Evolutionary conservation across 2,113 vertebrate genomes (phyloP).

Genomic region (Tragelaphus buxtoni): DNA sequence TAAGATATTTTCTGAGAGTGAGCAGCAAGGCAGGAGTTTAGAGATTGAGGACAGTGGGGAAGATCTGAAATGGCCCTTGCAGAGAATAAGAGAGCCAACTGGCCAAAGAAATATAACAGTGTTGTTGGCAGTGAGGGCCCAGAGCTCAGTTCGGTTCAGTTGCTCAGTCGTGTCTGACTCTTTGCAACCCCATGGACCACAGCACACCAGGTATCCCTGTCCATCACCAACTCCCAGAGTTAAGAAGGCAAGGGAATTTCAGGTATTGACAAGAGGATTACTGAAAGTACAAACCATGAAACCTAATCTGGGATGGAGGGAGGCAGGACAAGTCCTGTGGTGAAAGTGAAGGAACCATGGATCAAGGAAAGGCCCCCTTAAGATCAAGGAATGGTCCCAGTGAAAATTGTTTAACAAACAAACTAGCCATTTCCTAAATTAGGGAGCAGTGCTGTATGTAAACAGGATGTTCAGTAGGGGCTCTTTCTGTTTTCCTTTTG

Average conservation of each 20-base stretch:
- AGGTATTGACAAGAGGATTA: background rate
- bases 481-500: constrained; percentile 15
- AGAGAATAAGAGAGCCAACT: background rate
- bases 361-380: background rate
- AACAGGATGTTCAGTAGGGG: background rate
- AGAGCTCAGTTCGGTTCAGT: background rate
- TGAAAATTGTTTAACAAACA: background rate
- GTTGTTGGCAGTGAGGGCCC: background rate
- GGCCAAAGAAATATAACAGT: background rate
- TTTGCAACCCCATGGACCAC: background rate
- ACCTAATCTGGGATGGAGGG: background rate
- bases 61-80: background rate
- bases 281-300: background rate
- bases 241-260: background rate
- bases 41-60: background rate
- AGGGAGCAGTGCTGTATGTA: background rate
- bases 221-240: background rate
- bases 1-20: background rate
- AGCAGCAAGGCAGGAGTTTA: background rate
- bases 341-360: background rate
- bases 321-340: background rate
- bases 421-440: constrained; percentile 1
- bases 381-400: background rate
- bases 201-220: background rate
- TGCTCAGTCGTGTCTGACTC: background rate